A percentile compares a stretch with the other conserved stretches of the same genome.
Evolutionary conservation across 1,140 invertebrate species (phyloP).

Genomic region (Cherax destructor): DNA sequence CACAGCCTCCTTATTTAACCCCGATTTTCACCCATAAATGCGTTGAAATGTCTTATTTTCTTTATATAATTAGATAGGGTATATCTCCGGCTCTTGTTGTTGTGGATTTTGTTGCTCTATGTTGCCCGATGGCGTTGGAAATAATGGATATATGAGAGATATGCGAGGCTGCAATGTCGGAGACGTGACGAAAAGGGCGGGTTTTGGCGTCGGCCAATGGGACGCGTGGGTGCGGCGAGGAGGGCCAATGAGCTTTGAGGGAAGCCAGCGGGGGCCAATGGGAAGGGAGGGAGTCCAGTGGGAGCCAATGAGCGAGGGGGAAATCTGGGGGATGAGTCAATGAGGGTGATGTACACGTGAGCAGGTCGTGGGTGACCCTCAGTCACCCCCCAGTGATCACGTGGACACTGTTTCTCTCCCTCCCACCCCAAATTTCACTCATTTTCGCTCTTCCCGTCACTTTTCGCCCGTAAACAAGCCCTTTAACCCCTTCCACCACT

Average conservation of each 20-base stretch:
- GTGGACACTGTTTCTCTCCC: slow-evolving; percentile 40
- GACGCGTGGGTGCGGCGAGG: slow-evolving; percentile 36
- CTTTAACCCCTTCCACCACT: too few species aligned
- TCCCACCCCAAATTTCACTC: not conserved
- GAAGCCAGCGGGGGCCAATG: not conserved
- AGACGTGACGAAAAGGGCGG: slow-evolving; percentile 61
- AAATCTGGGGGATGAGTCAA: too few species aligned
- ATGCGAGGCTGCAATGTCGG: not conserved
- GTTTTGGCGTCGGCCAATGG: slow-evolving; percentile 48
- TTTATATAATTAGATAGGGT: not conserved
- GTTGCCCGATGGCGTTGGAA: too few species aligned
- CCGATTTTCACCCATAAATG: not conserved
- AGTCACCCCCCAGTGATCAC: slow-evolving; percentile 46
- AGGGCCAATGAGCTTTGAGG: slow-evolving; percentile 8
- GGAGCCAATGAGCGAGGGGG: too few species aligned
- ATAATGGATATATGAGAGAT: too few species aligned
- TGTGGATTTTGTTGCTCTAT: too few species aligned
- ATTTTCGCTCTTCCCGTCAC: too few species aligned
- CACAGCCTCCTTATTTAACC: not conserved
- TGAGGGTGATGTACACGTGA: slow-evolving; percentile 45
- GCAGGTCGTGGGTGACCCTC: slow-evolving; percentile 33
- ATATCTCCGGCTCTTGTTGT: not conserved
- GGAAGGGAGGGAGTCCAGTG: too few species aligned
- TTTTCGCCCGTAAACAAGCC: too few species aligned
- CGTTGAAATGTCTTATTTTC: not conserved